These are phyloP conservation scores for Paedocypris sp. DNA, from an alignment of 2,113 vertebrate genomes.

Conservation along the genomic window DNA sequence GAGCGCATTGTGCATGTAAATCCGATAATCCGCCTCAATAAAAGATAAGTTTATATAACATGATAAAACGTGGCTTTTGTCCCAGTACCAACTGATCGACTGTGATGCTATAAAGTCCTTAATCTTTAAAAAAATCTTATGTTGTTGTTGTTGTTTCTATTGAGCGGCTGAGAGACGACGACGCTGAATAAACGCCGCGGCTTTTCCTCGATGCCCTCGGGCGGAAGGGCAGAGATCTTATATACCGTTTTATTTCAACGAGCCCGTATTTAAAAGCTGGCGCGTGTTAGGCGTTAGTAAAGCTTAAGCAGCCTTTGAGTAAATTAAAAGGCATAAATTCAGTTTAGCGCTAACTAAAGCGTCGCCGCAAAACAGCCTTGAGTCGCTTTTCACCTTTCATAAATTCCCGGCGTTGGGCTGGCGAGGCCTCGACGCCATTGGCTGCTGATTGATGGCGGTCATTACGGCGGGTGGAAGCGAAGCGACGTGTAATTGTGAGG, in stretches of 20 bases:
- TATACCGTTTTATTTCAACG: conserved; percentile 77
- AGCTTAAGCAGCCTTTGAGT: conserved; percentile 79
- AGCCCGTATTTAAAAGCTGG: conserved; percentile 76
- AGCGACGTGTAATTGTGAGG: conserved; percentile 89
- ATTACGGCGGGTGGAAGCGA: conserved; percentile 82
- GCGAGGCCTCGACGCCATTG: conserved; percentile 83
- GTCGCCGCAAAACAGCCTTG: conserved; percentile 66
- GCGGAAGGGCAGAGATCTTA: conserved; percentile 63
- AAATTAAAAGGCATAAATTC: conserved; percentile 99
- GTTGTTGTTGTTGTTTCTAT: conserved; percentile 53
- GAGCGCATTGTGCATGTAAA: too few species aligned
- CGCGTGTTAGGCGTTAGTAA: conserved; percentile 82
- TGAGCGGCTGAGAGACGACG: conserved; percentile 51
- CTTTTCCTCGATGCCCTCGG: conserved; percentile 33
- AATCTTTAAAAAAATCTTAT: too few species aligned
- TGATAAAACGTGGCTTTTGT: too few species aligned
- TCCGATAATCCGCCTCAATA: too few species aligned
- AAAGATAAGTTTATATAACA: too few species aligned
- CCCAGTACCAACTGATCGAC: too few species aligned
- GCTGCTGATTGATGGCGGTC: conserved; percentile 79
- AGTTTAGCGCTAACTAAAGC: conserved; percentile 78
- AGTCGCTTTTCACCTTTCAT: conserved; percentile 89
- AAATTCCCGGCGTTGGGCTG: conserved; percentile 82
- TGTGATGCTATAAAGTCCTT: too few species aligned
- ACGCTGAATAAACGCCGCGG: conserved; percentile 37